Evolutionary conservation across 2,113 vertebrate species (phyloP), one percentile per base, ranked within the genome.

Genomic region (Tachuris rubrigastra): DNA sequence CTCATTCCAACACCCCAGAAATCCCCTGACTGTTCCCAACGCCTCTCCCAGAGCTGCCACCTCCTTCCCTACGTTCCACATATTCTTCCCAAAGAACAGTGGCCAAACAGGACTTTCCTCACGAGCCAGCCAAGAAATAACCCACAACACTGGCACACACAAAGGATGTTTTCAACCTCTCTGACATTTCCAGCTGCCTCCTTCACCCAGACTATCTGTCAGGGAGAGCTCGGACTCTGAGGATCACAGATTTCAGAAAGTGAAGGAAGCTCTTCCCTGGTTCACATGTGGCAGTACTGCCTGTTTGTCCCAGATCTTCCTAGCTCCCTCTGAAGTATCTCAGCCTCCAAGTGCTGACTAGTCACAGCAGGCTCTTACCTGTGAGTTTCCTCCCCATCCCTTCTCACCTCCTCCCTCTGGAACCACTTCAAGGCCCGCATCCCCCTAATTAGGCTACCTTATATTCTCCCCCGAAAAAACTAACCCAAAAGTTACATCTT

Each of bases 31-130:
- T 81, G 91, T 24, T 87, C 62, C 31, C 24, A 1, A 69, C 5
- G 75, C 90, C 92, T 93, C 85, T 69, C 80, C 62, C 33, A 0
- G 1, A 8, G 58, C 84, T 72, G 65, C 91, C 91, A 44, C 83
- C 93, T 91, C 93, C 93, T 75, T 78, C 87, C 66, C 77, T 44
- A 13, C 3, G 2, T 46, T 50, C 65, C 80, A 52, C 86, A 89
- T 87, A 89, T 37, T 90, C 91, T 50, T 53, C n/a, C 41, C 12
- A n/a, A 46, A 74, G 83, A 72, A 28, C 76, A 59, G 83, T 1
- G 5, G 60, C 86, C 78, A 68, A 77, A 89, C 84, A 95, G 93
- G 87, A 78, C 88, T 92, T 69, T 85, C 79, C 90, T 92, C 92
- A 53, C 0, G 3, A 90, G 83, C 8, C 2, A 81, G 94, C 94